Conservation (phyloP, 1,140 invertebrate species). For the Ceratina australensis region DNA sequence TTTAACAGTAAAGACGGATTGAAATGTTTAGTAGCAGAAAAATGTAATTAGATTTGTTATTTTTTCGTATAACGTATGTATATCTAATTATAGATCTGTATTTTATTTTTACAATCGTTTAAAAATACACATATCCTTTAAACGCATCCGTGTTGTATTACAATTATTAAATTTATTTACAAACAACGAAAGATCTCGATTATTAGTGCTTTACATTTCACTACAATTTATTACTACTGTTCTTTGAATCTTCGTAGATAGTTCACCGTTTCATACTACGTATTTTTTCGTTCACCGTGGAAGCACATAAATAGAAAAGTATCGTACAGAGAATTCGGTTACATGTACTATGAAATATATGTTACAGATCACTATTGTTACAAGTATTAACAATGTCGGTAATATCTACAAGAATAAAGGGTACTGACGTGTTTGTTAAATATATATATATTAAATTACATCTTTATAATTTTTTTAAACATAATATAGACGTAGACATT, state of each 20-base stretch:
- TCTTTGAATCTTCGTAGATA: slow-evolving; percentile 15
- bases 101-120: slow-evolving; percentile 57
- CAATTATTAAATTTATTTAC: slow-evolving; percentile 59
- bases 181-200: slow-evolving; percentile 39
- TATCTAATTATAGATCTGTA: slow-evolving; percentile 35
- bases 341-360: slow-evolving; percentile 34
- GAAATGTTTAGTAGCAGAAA: not conserved
- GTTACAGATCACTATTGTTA: slow-evolving; percentile 32
- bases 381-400: slow-evolving; percentile 40
- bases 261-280: not conserved
- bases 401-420: slow-evolving; percentile 38
- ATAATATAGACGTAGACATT: slow-evolving; percentile 4
- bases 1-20: not conserved
- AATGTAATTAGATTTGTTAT: not conserved
- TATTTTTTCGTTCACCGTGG: slow-evolving; percentile 23
- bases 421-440: slow-evolving; percentile 18
- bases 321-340: slow-evolving; percentile 35
- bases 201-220: slow-evolving; percentile 32
- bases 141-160: slow-evolving; percentile 57
- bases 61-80: not conserved
- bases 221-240: slow-evolving; percentile 15
- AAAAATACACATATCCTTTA: slow-evolving; percentile 34
- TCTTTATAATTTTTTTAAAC: slow-evolving; percentile 24
- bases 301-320: slow-evolving; percentile 57
- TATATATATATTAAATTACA: slow-evolving; percentile 16